Conservation (phyloP, 2,113 vertebrate species). For the Rhizomys pruinosus region DNA sequence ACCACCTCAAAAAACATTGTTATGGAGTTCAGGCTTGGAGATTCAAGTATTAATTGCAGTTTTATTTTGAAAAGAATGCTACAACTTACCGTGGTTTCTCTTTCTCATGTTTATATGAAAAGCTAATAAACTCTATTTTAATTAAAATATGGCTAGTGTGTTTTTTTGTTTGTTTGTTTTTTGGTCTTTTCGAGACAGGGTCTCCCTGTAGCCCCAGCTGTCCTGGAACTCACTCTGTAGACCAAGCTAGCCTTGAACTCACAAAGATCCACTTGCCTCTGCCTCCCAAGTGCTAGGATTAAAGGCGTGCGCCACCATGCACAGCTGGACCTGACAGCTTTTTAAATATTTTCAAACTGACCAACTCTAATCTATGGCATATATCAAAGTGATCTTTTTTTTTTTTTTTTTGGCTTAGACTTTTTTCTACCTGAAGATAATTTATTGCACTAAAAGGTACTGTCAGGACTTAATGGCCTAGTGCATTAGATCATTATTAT, state of each 20-base stretch:
- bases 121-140: slow-evolving; percentile 93
- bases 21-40: slow-evolving; percentile 81
- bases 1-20: slow-evolving; percentile 81
- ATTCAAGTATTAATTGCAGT: slow-evolving; percentile 85
- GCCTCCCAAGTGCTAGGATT: no score
- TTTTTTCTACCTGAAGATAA: slow-evolving; percentile 18
- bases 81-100: slow-evolving; percentile 88
- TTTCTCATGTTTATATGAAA: slow-evolving; percentile 92
- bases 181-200: no score
- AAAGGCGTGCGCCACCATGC: no score
- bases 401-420: neutral
- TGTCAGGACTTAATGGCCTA: neutral
- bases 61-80: slow-evolving; percentile 88
- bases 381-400: no score
- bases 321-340: slow-evolving; percentile 9
- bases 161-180: no score
- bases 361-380: neutral
- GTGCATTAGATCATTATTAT: neutral
- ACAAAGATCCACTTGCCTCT: no score
- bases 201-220: no score
- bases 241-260: no score
- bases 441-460: neutral
- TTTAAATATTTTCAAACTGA: slow-evolving; percentile 29
- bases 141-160: slow-evolving; percentile 85
- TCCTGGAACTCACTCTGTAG: no score